phyloP scores from a whole-genome alignment of 2,888 invertebrate species.

The Oeneis ivallda region DNA sequence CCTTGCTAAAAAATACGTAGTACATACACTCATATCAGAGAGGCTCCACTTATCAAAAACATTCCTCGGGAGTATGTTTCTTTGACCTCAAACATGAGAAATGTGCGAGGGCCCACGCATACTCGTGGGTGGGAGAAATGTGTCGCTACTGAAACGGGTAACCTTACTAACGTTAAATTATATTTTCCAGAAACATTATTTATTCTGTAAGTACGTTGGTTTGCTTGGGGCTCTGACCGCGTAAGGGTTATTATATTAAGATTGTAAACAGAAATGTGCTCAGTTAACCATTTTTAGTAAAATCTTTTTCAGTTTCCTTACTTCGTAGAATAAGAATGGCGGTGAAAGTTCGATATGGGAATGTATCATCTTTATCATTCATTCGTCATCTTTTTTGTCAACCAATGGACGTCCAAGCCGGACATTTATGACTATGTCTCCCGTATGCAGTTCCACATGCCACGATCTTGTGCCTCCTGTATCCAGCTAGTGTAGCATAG shows the following conservation, averaged over 20 bases:
- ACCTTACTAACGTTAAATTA: slow-evolving; percentile 22
- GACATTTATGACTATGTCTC: too few relatives aligned
- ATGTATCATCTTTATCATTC: too few relatives aligned
- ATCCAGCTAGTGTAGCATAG: too few relatives aligned
- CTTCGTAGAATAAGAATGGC: neutral
- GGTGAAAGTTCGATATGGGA: too few relatives aligned
- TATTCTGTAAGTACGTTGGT: neutral
- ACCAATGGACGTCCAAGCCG: too few relatives aligned
- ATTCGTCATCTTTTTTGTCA: too few relatives aligned
- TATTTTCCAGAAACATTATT: slow-evolving; percentile 13
- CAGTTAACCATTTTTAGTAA: neutral
- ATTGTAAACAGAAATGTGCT: neutral
- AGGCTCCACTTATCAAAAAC: slow-evolving; percentile 39
- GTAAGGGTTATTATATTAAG: slow-evolving; percentile 6
- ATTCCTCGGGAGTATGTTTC: slow-evolving; percentile 39
- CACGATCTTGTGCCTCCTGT: too few relatives aligned
- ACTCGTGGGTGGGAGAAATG: slow-evolving; percentile 32
- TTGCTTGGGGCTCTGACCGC: neutral
- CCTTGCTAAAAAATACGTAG: slow-evolving; percentile 28
- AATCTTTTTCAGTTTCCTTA: neutral
- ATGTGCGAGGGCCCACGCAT: slow-evolving; percentile 31
- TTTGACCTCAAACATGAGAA: slow-evolving; percentile 42
- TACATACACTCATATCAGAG: slow-evolving; percentile 10
- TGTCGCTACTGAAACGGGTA: slow-evolving; percentile 32
- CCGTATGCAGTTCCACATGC: too few relatives aligned